Percentiles rank a stretch among this genome's conserved stretches.
phyloP scores from a whole-genome alignment of 2,888 invertebrate genomes.

The Chrysomela aeneicollis region DNA sequence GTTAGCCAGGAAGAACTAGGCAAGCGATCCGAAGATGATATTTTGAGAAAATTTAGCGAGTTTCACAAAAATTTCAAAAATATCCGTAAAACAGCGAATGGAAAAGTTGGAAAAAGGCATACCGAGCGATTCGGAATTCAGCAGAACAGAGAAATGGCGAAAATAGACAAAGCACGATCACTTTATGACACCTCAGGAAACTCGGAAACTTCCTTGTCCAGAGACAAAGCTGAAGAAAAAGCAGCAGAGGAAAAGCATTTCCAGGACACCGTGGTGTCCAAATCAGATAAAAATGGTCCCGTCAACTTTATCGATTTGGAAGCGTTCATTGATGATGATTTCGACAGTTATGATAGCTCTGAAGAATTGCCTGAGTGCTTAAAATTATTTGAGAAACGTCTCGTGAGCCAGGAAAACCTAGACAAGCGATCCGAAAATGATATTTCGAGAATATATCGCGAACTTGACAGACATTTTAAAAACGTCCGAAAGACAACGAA shows the following conservation, averaged over 20 bases:
- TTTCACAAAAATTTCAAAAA: conserved; percentile 22
- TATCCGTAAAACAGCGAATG: no score
- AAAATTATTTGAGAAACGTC: conserved; percentile 16
- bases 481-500: no score
- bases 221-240: not conserved
- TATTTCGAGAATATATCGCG: no score
- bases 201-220: not conserved
- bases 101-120: not conserved
- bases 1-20: no score
- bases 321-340: conserved; percentile 36
- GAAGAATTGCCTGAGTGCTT: conserved; percentile 26
- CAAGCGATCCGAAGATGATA: not conserved
- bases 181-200: no score
- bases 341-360: conserved; percentile 32
- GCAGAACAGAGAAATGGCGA: not conserved
- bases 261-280: not conserved
- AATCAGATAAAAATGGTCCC: no score
- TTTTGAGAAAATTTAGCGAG: conserved; percentile 24
- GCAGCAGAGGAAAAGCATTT: not conserved
- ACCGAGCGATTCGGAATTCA: not conserved
- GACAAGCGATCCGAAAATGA: no score
- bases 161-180: not conserved
- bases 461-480: no score
- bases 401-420: no score
- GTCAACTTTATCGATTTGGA: not conserved